Evolutionary conservation across 2,888 invertebrate genomes (phyloP), one percentile per base, ranked within the genome.

Genomic region (Unio pictorum): DNA sequence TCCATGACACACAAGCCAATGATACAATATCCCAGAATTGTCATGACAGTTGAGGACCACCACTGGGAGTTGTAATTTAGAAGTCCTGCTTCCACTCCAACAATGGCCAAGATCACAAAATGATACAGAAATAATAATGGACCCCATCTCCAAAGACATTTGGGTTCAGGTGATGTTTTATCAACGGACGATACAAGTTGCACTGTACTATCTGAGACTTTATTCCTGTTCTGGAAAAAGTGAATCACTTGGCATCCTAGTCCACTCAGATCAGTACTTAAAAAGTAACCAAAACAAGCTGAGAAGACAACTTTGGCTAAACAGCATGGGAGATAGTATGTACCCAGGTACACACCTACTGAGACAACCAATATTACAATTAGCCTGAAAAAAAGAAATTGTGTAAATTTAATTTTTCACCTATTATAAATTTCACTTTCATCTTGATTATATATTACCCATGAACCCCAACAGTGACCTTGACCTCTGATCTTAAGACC

Each of bases 91-190:
- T 78, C 66, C 5, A 82, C 84, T 18, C 81, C 81, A 8, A 80
- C 81, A 45, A 84, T 57, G 4, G 74, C 73, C 45, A 85, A 58
- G 83, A 89, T 84, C 20, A 80, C 60, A 28, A 81, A 64, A 75
- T 89, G 88, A 67, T 86, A 88, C 23, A 86, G 54, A 28, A 82
- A 70, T 65, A 87, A 85, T 28, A 81, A 73, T 30, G 76, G 68
- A 20, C 84, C 80, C 83, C 86, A 86, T 34, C 80, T 79, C 88
- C 87, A 89, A 63, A 87, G 70, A 72, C 87, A 85, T 34, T 79
- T 78, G 23, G 68, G 56, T 55, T 74, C 67, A n/a, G 68, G 60
- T n/a, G 68, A 66, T 54, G 59, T 59, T 23, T 55, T 34, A 55
- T 68, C 62, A 62, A 64, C n/a, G 8, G 55, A 61, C 28, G 26